Evolutionary conservation across 2,888 invertebrate species (phyloP).

Genomic region (Ceraclea dissimilis): DNA sequence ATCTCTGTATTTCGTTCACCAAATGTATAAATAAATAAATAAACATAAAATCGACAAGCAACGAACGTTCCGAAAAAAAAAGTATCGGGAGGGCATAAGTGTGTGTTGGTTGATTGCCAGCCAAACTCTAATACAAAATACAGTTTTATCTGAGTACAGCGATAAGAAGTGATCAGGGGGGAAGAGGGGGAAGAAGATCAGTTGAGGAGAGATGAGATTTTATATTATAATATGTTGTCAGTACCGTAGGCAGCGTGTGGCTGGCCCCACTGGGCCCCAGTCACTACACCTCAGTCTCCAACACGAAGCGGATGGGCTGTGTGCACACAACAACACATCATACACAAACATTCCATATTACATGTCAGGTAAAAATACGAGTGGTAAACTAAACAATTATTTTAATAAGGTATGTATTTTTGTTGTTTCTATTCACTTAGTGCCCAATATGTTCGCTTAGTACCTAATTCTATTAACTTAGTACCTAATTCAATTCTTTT

Average conservation of each 20-base stretch:
- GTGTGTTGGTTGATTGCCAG: too few species aligned
- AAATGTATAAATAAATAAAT: too few species aligned
- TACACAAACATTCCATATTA: neutral
- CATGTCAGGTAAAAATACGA: neutral
- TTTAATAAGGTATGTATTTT: too few species aligned
- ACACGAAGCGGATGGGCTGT: slow-evolving; percentile 44
- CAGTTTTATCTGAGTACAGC: neutral
- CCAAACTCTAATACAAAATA: neutral
- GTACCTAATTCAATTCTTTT: too few species aligned
- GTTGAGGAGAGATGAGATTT: neutral
- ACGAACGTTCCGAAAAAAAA: too few species aligned
- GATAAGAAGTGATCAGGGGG: too few species aligned
- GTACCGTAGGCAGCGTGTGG: slow-evolving; percentile 25
- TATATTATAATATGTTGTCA: neutral
- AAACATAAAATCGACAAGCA: too few species aligned
- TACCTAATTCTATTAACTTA: too few species aligned
- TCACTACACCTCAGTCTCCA: slow-evolving; percentile 49
- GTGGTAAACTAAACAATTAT: neutral
- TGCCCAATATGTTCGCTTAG: too few species aligned
- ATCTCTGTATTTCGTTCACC: too few species aligned
- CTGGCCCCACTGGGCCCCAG: slow-evolving; percentile 28
- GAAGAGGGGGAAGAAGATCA: neutral
- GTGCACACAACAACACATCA: slow-evolving; percentile 2
- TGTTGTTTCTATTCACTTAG: too few species aligned
- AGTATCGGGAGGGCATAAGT: too few species aligned